Conservation (phyloP, 2,888 invertebrate species). For the Poecilobothrus nobilitatus region DNA sequence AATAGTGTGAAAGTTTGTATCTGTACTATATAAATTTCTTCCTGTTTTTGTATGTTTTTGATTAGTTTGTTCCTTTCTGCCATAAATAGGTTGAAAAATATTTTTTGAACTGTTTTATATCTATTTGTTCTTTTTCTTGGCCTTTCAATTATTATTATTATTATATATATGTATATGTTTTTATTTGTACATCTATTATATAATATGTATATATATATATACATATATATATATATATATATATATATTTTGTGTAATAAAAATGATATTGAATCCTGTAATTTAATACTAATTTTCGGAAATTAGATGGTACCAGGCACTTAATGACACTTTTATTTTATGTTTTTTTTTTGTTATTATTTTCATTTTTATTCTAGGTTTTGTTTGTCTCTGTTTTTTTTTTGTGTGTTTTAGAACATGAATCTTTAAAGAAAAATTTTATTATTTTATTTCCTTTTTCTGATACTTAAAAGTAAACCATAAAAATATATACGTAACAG, state of each 20-base stretch:
- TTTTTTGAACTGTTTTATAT: neutral
- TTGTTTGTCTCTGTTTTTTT: neutral
- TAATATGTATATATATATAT: neutral
- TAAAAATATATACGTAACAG: no score
- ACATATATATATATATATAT: neutral
- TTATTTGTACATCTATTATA: no score
- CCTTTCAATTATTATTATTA: neutral
- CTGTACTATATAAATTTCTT: no score
- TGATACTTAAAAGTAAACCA: no score
- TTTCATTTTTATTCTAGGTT: neutral
- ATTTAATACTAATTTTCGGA: constrained; percentile 4
- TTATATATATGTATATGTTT: neutral
- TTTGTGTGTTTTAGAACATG: no score
- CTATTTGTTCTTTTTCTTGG: neutral
- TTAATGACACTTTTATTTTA: neutral
- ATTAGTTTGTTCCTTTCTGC: neutral
- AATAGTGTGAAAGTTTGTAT: no score
- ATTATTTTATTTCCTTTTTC: no score
- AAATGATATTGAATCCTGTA: neutral
- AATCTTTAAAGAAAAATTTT: no score
- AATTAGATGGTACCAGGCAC: neutral
- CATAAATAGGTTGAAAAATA: neutral
- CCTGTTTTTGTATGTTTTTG: neutral
- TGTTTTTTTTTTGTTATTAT: neutral
- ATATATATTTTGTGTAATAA: neutral